Percentiles rank a stretch among this genome's conserved stretches.
phyloP scores from a whole-genome alignment of 2,888 invertebrate genomes.

The Polietes domitor region DNA sequence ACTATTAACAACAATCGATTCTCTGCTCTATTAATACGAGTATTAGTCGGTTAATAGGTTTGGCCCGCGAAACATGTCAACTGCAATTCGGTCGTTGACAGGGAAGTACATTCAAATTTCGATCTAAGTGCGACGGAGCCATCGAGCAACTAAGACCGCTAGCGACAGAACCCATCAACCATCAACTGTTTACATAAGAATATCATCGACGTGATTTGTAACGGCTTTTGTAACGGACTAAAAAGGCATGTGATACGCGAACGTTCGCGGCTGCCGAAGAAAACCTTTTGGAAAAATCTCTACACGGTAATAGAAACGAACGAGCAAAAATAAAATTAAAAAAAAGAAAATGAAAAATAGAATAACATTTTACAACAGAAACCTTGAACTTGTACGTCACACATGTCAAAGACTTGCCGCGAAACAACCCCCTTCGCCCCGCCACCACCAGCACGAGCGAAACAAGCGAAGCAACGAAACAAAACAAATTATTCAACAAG shows the following conservation, averaged over 20 bases:
- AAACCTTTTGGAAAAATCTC: not conserved
- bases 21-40: not conserved
- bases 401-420: not conserved
- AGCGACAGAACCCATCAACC: not conserved
- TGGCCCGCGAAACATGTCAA: slow-evolving; percentile 49
- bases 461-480: not conserved
- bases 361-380: slow-evolving; percentile 9
- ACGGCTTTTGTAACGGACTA: not conserved
- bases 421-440: not conserved
- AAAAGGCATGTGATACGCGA: slow-evolving; percentile 21
- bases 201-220: not conserved
- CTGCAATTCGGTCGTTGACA: slow-evolving; percentile 5
- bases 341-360: not conserved
- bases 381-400: slow-evolving; percentile 36
- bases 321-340: not conserved
- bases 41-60: slow-evolving; percentile 52
- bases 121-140: slow-evolving; percentile 23
- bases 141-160: not conserved
- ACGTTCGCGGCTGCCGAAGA: not conserved
- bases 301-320: not conserved
- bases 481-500: slow-evolving; percentile 37
- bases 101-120: not conserved
- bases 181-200: slow-evolving; percentile 15
- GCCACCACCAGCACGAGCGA: not conserved
- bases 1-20: slow-evolving; percentile 30